A percentile compares a stretch with the other conserved stretches of the same genome.
Conservation (phyloP, 2,797 vertebrate genomes). For the Pagetopsis macropterus region DNA sequence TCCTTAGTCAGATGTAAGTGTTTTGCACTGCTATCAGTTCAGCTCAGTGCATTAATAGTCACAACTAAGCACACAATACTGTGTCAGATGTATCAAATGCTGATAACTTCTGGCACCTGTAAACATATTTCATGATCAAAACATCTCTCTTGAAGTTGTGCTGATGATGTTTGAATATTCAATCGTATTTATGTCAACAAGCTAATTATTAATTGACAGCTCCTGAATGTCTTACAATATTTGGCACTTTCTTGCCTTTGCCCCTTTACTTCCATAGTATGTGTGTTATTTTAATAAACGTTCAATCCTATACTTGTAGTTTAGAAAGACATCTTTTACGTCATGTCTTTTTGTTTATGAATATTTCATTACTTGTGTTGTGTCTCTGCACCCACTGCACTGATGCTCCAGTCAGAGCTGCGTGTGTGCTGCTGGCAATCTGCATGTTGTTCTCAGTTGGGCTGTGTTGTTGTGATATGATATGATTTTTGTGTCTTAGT, state of each 20-base stretch:
- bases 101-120: not conserved
- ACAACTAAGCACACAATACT: not conserved
- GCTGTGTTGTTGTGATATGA: slow-evolving; percentile 6
- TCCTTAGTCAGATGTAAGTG: not conserved
- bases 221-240: not conserved
- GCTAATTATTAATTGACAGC: not conserved
- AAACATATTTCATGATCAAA: not conserved
- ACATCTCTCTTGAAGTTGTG: not conserved
- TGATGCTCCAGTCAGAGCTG: not conserved
- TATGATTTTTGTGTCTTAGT: slow-evolving; percentile 29
- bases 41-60: not conserved
- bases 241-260: not conserved
- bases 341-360: not conserved
- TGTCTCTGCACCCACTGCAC: not conserved
- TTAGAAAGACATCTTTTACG: not conserved
- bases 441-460: slow-evolving; percentile 16
- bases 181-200: not conserved
- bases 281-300: not conserved
- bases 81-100: not conserved
- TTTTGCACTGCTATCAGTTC: not conserved
- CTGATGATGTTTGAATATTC: not conserved
- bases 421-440: not conserved
- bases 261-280: not conserved
- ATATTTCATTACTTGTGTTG: not conserved
- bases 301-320: not conserved